Base-by-base conservation (phyloP, 2,888 invertebrate genomes). In the Pheosia gnoma region DNA sequence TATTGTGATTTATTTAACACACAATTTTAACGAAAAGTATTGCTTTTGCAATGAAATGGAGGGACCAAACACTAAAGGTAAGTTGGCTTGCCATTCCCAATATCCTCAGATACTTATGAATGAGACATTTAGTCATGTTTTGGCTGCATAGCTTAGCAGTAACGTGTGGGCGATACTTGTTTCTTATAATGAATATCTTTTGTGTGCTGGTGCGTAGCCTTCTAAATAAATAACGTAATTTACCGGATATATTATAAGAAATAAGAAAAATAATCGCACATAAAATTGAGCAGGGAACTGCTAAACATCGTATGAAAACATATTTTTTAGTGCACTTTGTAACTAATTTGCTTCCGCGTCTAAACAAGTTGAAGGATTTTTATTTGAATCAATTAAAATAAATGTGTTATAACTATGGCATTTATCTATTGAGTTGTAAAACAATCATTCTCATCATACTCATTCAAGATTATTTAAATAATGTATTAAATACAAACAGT, bases 111-210 rank as follows among this genome's bases (percentile, higher is more conserved):
- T 53, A 41, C 43, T 53, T 49, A 56, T 60, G 49, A 57, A 52
- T 8, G n/a, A 5, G 62, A 55, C 62, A 68, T 77, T 75, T 66
- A 66, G 58, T 68, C 54, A 70, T 82, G 79, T 83, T 86, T 83
- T 84, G 68, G 72, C 77, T 75, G 66, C 59, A 74, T 72, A 84
- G 77, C 76, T 83, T 87, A 82, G 83, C 85, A 84, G 70, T 74
- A 79, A 75, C 88, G 91, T 86, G 92, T 93, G 91, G 92, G 91
- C 90, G 91, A 90, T 84, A 79, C 82, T 84, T 85, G 81, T 86
- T 87, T 84, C 72, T 74, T 71, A 72, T 55, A 61, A 69, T 76
- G 74, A 79, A 84, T 84, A 87, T 85, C 88, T 91, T 90, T 91
- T 91, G 90, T 91, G 89, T 87, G 82, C 68, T 71, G 70, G 66